Evolutionary conservation across 2,797 vertebrate genomes (phyloP), one percentile per base, ranked within the genome.

Genomic region (Myotis findleyi): DNA sequence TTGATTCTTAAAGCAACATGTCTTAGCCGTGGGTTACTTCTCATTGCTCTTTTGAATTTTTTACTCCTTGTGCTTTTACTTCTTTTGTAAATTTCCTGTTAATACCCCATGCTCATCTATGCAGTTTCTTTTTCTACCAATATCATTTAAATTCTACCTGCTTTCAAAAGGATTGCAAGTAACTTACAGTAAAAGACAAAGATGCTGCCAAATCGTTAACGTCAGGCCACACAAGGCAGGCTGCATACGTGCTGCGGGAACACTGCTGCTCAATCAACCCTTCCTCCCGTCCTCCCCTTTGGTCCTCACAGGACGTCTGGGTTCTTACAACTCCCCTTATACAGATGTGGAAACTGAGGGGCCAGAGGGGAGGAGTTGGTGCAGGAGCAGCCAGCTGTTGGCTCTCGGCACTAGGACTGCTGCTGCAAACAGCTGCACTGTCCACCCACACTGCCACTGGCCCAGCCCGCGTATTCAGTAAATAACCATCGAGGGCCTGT

Each of bases 61-160:
- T 94, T 89, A 55, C 20, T 36, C 57, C 12, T 90, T 36, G 6
- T 11, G 44, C 11, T 38, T n/a, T 69, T 59, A 51, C 30, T 81
- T 47, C 18, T 80, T 17, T 49, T 59, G 68, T 79, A 30, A 97
- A 84, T 87, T 93, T 75, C 83, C 55, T 91, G 33, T 72, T 68
- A 69, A 69, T 75, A 25, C 4, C 62, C 21, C 36, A 17, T 72
- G 33, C 23, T 87, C 17, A 53, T 64, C 89, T 57, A 16, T 96
- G 41, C 81, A 57, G n/a, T 83, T 83, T 36, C 14, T 83, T 93
- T 91, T 85, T 77, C 30, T 36, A 55, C 38, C 16, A 30, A 5
- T 41, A 12, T 59, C 68, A 81, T 33, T 87, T 91, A 41, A 23
- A 79, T 16, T 41, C 23, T 53, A 36, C 9, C 0, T 64, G n/a